These are phyloP conservation scores for Scomber japonicus DNA, from an alignment of 2,113 vertebrate species.

Conservation along the genomic window DNA sequence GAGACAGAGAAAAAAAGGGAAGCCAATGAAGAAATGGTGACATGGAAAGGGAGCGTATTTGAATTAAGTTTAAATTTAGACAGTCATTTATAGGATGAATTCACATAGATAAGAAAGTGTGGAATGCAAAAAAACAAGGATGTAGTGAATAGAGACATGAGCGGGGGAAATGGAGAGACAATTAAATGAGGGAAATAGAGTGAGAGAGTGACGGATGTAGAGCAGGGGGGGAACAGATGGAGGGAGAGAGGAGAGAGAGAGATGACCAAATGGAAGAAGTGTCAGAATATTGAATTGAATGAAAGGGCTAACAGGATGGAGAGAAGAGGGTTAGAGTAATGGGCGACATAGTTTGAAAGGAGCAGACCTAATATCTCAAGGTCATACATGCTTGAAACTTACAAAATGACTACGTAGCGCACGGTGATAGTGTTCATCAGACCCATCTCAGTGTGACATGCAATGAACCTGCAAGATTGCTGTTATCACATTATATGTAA, in stretches of 20 bases:
- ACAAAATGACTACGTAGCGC: neutral
- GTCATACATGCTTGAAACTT: slow-evolving; percentile 26
- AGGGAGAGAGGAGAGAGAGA: slow-evolving; percentile 9
- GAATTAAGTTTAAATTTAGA: slow-evolving; percentile 47
- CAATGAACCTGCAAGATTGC: slow-evolving; percentile 19
- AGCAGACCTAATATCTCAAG: slow-evolving; percentile 26
- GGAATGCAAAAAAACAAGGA: slow-evolving; percentile 45
- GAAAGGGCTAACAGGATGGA: slow-evolving; percentile 3
- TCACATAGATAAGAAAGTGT: slow-evolving; percentile 20
- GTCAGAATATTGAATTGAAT: neutral
- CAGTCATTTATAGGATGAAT: slow-evolving; percentile 44
- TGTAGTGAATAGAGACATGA: slow-evolving; percentile 29
- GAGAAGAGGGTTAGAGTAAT: neutral
- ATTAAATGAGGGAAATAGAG: slow-evolving; percentile 45
- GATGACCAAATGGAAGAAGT: slow-evolving; percentile 6
- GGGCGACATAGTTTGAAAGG: neutral
- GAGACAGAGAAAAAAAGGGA: neutral
- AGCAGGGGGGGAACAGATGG: slow-evolving; percentile 22
- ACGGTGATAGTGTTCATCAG: no score
- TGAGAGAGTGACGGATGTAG: slow-evolving; percentile 20
- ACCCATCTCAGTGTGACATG: neutral
- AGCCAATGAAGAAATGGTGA: neutral
- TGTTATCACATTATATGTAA: slow-evolving; percentile 7
- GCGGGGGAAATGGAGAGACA: slow-evolving; percentile 16
- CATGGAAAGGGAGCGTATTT: slow-evolving; percentile 13